Percentiles rank a stretch among this genome's conserved stretches.
These are phyloP conservation scores for Zaprionus ornatus DNA, from an alignment of 1,140 invertebrate genomes.

Conservation along the genomic window DNA sequence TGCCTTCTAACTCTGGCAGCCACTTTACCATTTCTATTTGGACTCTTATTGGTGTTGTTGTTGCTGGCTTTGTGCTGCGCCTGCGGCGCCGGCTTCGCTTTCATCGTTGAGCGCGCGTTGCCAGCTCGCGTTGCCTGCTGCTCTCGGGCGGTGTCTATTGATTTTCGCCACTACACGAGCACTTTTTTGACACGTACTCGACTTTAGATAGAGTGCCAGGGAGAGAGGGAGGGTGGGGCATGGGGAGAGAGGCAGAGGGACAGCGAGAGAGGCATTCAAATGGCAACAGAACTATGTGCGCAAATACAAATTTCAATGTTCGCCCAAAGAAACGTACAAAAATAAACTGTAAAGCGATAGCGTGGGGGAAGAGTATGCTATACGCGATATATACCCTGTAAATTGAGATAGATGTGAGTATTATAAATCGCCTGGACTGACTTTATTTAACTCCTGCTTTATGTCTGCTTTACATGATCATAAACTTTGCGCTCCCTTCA, in stretches of 20 bases:
- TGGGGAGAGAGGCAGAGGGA: background rate
- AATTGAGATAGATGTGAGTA: background rate
- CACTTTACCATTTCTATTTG: slow-evolving; percentile 51
- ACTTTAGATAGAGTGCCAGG: slow-evolving; percentile 10
- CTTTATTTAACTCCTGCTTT: background rate
- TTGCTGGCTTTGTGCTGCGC: slow-evolving; percentile 41
- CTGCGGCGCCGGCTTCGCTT: slow-evolving; percentile 52
- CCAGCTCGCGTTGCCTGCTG: slow-evolving; percentile 43
- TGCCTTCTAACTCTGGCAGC: slow-evolving; percentile 14
- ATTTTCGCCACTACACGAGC: slow-evolving; percentile 40
- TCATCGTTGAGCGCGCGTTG: slow-evolving; percentile 37
- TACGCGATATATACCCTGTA: slow-evolving; percentile 22
- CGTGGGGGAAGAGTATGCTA: background rate
- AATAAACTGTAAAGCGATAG: background rate
- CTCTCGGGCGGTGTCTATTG: slow-evolving; percentile 59
- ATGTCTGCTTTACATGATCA: background rate
- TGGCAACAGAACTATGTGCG: slow-evolving; percentile 59
- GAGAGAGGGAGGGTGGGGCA: background rate
- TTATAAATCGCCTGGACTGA: no score
- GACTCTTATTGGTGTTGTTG: slow-evolving; percentile 31
- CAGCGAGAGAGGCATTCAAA: slow-evolving; percentile 30
- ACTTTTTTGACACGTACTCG: slow-evolving; percentile 46
- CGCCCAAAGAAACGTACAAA: slow-evolving; percentile 26
- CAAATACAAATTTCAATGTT: slow-evolving; percentile 60
- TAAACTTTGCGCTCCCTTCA: no score